phyloP scores from a whole-genome alignment of 2,888 invertebrate species.

The Tachina grossa region DNA sequence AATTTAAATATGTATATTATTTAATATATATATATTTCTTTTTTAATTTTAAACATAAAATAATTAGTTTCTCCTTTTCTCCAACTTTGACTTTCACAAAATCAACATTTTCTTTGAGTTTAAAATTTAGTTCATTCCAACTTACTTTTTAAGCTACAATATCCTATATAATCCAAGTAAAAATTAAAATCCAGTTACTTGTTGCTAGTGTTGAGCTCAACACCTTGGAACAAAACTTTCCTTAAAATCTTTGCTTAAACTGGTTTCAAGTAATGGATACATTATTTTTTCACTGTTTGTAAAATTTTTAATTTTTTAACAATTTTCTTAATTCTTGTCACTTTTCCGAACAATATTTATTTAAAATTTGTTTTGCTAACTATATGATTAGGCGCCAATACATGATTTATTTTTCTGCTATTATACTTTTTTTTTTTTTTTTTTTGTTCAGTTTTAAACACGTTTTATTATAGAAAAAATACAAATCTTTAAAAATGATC shows the following conservation, averaged over 20 bases:
- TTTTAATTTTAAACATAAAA: no score
- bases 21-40: no score
- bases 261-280: slow-evolving; percentile 21
- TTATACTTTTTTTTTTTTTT: slow-evolving; percentile 2
- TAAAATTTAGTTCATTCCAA: neutral
- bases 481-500: slow-evolving; percentile 32
- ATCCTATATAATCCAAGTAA: slow-evolving; percentile 18
- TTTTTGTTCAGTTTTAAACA: slow-evolving; percentile 27
- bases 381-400: slow-evolving; percentile 42
- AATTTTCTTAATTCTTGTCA: neutral
- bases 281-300: neutral
- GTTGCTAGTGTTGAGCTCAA: neutral
- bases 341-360: neutral
- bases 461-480: slow-evolving; percentile 26
- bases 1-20: no score
- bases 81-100: slow-evolving; percentile 4
- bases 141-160: slow-evolving; percentile 53
- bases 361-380: neutral
- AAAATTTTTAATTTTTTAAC: neutral
- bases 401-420: neutral
- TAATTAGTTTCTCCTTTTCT: no score
- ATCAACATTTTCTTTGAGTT: slow-evolving; percentile 54
- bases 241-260: slow-evolving; percentile 16
- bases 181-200: slow-evolving; percentile 33
- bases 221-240: neutral